phyloP scores from a whole-genome alignment of 2,113 vertebrate species.

The Leuciscus idus region DNA sequence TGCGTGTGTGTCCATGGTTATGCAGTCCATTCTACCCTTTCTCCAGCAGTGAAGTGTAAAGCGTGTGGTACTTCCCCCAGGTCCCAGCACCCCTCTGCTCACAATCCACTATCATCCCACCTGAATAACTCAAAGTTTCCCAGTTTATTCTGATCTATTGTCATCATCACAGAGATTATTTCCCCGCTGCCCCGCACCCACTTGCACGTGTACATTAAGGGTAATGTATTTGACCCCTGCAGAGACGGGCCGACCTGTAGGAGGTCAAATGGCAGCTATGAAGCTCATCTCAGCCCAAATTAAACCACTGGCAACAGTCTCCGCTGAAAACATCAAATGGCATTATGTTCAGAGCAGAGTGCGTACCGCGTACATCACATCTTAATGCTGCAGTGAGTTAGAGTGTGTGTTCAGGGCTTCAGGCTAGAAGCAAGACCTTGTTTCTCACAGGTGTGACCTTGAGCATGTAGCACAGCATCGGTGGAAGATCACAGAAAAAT shows the following conservation, averaged over 20 bases:
- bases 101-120: background rate
- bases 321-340: slow-evolving; percentile 51
- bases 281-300: slow-evolving; percentile 46
- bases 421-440: background rate
- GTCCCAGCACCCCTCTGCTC: background rate
- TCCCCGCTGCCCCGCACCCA: background rate
- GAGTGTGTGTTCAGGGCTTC: background rate
- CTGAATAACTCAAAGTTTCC: slow-evolving; percentile 18
- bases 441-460: slow-evolving; percentile 16
- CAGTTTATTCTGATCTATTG: slow-evolving; percentile 29
- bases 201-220: slow-evolving; percentile 36
- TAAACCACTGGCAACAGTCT: slow-evolving; percentile 40
- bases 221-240: slow-evolving; percentile 52
- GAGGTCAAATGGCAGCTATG: slow-evolving; percentile 46
- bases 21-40: background rate
- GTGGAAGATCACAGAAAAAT: no score
- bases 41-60: background rate
- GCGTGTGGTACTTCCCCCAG: background rate
- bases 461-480: background rate
- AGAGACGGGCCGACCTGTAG: slow-evolving; percentile 19
- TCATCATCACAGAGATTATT: slow-evolving; percentile 46
- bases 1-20: background rate
- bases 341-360: background rate
- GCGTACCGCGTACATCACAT: background rate
- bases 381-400: slow-evolving; percentile 5